These are phyloP conservation scores for Ectemnius continuus DNA, from an alignment of 2,888 invertebrate species.

Conservation along the genomic window DNA sequence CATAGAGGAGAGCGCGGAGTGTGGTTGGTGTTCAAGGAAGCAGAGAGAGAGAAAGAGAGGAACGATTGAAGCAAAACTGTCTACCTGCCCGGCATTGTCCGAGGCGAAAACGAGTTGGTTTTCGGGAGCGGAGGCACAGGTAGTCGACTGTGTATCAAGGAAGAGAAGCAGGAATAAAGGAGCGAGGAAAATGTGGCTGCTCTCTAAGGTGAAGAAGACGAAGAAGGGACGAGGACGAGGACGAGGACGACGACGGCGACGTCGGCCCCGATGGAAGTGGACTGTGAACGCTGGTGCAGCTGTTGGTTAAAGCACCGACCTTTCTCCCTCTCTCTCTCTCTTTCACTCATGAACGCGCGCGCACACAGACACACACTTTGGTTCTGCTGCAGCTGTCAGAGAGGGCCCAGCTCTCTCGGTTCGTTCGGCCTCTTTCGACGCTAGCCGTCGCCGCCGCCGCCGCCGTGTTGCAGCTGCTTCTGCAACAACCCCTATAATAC, in stretches of 20 bases:
- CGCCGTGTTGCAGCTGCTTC: slow-evolving; percentile 71
- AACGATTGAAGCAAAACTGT: background rate
- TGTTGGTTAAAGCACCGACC: slow-evolving; percentile 76
- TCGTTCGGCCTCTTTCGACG: slow-evolving; percentile 46
- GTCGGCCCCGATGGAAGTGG: slow-evolving; percentile 46
- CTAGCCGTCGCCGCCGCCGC: slow-evolving; percentile 2
- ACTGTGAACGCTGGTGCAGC: slow-evolving; percentile 67
- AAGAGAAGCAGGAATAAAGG: slow-evolving; percentile 38
- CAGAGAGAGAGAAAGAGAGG: too few relatives aligned
- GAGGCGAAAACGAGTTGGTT: background rate
- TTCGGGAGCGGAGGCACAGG: slow-evolving; percentile 4
- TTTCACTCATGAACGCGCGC: too few relatives aligned
- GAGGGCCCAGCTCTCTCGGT: slow-evolving; percentile 58
- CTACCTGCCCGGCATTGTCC: slow-evolving; percentile 33
- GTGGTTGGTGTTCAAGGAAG: too few relatives aligned
- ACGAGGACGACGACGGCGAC: too few relatives aligned
- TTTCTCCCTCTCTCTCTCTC: slow-evolving; percentile 8
- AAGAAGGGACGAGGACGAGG: slow-evolving; percentile 12
- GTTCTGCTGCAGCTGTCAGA: slow-evolving; percentile 67
- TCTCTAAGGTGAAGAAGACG: slow-evolving; percentile 11
- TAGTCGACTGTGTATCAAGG: slow-evolving; percentile 2
- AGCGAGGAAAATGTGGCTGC: slow-evolving; percentile 41
- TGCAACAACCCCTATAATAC: slow-evolving; percentile 66
- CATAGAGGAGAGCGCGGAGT: too few relatives aligned
- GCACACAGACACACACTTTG: too few relatives aligned